Evolutionary conservation across 2,888 invertebrate species (phyloP).

Genomic region (Pollenia griseotomentosa): DNA sequence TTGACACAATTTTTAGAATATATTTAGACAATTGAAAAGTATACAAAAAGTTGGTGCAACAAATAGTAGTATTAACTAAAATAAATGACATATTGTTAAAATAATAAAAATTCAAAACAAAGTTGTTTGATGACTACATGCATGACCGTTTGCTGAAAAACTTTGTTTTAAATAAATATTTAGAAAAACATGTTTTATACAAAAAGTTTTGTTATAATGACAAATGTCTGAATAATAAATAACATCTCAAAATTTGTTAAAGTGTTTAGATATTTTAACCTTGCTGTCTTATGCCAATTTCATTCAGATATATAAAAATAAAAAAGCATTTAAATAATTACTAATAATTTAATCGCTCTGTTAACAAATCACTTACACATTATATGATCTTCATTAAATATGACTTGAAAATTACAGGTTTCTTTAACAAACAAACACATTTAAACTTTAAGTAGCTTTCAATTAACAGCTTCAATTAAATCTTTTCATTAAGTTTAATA

Average conservation of each 20-base stretch:
- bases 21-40: conserved; percentile 8
- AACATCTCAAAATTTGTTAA: conserved; percentile 15
- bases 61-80: not conserved
- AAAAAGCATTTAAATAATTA: no score
- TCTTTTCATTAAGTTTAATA: not conserved
- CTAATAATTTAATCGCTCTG: not conserved
- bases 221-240: not conserved
- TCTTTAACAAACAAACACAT: not conserved
- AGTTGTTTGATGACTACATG: not conserved
- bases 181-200: not conserved
- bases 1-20: conserved; percentile 46
- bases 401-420: not conserved
- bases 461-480: not conserved
- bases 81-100: not conserved
- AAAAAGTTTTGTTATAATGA: not conserved
- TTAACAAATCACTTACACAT: not conserved
- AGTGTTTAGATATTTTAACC: not conserved
- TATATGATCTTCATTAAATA: conserved; percentile 14
- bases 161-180: conserved; percentile 3
- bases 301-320: not conserved
- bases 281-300: not conserved
- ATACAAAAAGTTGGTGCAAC: not conserved
- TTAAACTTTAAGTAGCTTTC: conserved; percentile 1
- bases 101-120: not conserved
- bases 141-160: not conserved